Evolutionary conservation across 2,888 invertebrate species (phyloP).

Genomic region (Volucella zonaria): DNA sequence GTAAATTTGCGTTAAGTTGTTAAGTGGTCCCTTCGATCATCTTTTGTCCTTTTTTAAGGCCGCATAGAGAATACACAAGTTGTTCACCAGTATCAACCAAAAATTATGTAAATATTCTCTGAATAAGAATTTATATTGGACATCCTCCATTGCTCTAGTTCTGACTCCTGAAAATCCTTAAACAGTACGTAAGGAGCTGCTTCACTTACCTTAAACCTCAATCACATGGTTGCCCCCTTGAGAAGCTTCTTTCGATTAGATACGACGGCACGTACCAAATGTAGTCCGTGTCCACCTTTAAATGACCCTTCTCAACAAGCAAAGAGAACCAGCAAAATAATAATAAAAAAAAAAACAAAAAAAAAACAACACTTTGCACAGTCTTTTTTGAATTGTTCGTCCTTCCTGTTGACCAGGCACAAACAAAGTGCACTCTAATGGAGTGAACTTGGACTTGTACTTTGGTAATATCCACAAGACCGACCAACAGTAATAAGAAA

Average conservation of each 20-base stretch:
- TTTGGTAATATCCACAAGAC: slow-evolving; percentile 14
- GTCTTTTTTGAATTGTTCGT: slow-evolving; percentile 9
- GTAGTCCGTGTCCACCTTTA: slow-evolving; percentile 25
- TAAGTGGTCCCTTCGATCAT: no score
- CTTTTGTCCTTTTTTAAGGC: no score
- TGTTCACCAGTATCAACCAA: no score
- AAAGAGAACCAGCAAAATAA: no score
- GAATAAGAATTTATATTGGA: no score
- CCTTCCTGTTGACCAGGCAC: slow-evolving; percentile 23
- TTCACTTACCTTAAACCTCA: neutral
- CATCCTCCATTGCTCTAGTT: no score
- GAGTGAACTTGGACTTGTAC: slow-evolving; percentile 38
- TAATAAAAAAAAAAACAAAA: neutral
- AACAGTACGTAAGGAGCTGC: no score
- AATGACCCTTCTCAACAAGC: slow-evolving; percentile 19
- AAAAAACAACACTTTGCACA: slow-evolving; percentile 10
- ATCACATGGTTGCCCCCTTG: neutral
- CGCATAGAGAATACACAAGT: no score
- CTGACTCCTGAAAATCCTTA: no score
- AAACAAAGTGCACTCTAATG: slow-evolving; percentile 61
- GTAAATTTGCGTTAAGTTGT: no score
- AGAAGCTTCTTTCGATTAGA: neutral
- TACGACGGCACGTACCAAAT: neutral
- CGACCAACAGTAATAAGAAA: slow-evolving; percentile 50
- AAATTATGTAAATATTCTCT: no score